phyloP scores from a whole-genome alignment of 2,888 invertebrate genomes.

The Lutraria lutraria region DNA sequence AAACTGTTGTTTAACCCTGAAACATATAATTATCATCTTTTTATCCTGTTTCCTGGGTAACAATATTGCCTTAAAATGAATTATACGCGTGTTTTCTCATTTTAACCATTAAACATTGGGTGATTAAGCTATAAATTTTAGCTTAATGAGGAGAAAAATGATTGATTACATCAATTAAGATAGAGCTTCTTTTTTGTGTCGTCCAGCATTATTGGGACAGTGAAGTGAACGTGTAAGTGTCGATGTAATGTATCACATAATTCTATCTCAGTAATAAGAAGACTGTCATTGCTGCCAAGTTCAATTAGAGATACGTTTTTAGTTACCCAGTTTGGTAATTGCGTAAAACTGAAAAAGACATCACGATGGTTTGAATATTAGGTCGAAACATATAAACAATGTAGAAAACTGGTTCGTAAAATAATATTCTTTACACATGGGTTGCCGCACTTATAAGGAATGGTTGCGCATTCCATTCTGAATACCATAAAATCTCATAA shows the following conservation, averaged over 20 bases:
- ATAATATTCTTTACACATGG: too few species aligned
- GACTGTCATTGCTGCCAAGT: neutral
- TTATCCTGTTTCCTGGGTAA: neutral
- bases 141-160: neutral
- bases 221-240: neutral
- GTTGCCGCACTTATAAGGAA: too few species aligned
- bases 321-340: too few species aligned
- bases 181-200: neutral
- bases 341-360: too few species aligned
- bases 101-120: neutral
- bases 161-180: slow-evolving; percentile 6
- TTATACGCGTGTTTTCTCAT: neutral
- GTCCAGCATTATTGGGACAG: neutral
- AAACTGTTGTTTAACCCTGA: neutral
- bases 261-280: neutral
- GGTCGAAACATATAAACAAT: too few species aligned
- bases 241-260: neutral
- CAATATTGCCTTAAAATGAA: neutral
- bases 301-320: too few species aligned
- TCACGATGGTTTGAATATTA: too few species aligned
- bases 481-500: too few species aligned
- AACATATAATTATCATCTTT: neutral
- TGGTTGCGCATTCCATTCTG: too few species aligned
- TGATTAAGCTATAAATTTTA: slow-evolving; percentile 10
- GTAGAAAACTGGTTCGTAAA: too few species aligned